Conservation (phyloP, 1,140 invertebrate species). For the Lysiphlebus fabarum region DNA sequence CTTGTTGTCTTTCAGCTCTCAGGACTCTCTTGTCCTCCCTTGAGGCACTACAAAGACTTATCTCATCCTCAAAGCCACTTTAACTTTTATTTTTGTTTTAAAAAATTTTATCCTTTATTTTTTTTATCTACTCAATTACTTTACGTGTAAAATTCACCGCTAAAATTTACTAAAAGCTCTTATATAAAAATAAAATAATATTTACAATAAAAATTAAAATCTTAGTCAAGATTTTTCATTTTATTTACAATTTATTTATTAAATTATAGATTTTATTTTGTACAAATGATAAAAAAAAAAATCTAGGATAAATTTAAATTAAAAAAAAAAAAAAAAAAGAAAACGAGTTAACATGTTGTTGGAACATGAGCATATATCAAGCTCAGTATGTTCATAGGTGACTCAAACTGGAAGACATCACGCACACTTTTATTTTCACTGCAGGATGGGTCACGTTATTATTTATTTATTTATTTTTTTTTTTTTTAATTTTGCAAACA, state of each 20-base stretch:
- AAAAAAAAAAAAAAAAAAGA: no score
- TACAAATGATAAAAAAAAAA: background rate
- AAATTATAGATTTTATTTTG: no score
- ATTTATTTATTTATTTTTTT: background rate
- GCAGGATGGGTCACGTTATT: conserved; percentile 19
- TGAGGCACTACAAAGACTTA: conserved; percentile 43
- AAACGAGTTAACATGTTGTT: conserved; percentile 9
- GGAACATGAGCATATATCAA: conserved; percentile 19
- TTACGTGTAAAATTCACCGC: conserved; percentile 43
- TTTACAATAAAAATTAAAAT: no score
- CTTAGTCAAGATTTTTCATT: no score
- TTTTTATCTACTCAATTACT: conserved; percentile 36
- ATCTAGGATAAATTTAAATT: conserved; percentile 2
- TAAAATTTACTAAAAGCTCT: conserved; percentile 45
- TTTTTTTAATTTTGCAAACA: no score
- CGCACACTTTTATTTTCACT: conserved; percentile 14
- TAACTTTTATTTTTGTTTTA: conserved; percentile 24
- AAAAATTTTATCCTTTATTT: conserved; percentile 20
- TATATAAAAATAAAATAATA: background rate
- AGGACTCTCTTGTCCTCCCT: conserved; percentile 11
- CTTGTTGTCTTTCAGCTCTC: conserved; percentile 26
- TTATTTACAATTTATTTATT: no score
- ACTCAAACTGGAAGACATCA: conserved; percentile 6
- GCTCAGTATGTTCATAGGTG: background rate
- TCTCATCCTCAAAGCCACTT: conserved; percentile 38